These are phyloP conservation scores for Macrochelys suwanniensis DNA, from an alignment of 2,797 vertebrate species.

Conservation along the genomic window DNA sequence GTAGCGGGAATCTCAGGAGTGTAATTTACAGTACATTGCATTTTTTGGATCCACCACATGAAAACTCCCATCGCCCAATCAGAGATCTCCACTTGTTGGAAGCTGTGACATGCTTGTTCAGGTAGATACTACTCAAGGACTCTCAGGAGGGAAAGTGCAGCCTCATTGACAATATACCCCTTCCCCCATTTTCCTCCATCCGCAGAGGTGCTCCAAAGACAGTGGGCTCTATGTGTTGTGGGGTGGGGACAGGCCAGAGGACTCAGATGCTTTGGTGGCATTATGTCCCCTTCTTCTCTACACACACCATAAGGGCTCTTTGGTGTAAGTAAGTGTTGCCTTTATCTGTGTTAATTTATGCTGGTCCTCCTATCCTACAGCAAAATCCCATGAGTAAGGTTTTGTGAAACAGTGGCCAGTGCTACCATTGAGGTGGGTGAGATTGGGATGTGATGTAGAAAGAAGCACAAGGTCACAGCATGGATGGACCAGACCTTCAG, in stretches of 20 bases:
- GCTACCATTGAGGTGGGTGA: not conserved
- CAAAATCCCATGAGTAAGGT: not conserved
- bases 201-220: not conserved
- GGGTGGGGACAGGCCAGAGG: not conserved
- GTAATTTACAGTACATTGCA: not conserved
- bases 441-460: not conserved
- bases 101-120: fast-evolving
- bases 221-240: not conserved
- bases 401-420: not conserved
- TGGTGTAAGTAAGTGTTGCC: not conserved
- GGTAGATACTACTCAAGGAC: not conserved
- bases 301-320: not conserved
- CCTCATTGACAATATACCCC: not conserved
- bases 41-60: conserved; percentile 19
- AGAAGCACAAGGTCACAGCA: not conserved
- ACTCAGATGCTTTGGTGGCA: not conserved
- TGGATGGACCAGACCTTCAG: not conserved
- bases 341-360: fast-evolving
- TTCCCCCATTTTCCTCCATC: not conserved
- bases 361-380: not conserved
- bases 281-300: conserved; percentile 1
- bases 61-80: not conserved
- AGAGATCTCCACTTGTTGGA: not conserved
- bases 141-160: not conserved
- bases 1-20: fast-evolving